Evolutionary conservation across 1,140 invertebrate species (phyloP), one percentile per base, ranked within the genome.

Genomic region (Zaprionus ghesquierei): DNA sequence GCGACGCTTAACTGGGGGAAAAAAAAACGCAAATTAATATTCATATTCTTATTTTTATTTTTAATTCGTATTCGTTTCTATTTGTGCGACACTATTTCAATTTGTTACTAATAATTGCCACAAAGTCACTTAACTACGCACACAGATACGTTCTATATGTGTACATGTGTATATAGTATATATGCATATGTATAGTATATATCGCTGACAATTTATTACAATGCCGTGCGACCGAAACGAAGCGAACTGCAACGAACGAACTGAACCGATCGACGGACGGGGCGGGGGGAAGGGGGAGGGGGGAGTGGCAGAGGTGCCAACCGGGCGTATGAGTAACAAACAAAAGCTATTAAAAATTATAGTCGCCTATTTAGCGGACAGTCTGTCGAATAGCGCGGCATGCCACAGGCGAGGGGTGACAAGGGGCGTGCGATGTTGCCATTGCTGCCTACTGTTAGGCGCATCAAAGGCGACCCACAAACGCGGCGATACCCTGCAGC

Each of bases 41-140:
- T 49, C 13, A 27, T 60, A 56, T 41, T 60, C 10, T 49, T 18
- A 63, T 31, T 29, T 77, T 54, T 70, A 41, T 31, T 31, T 69
- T 69, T 61, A 23, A 1, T 12, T 58, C n/a, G n/a, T n/a, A n/a
- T n/a, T n/a, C n/a, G n/a, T n/a, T 79, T 73, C 54, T 44, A 35
- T 63, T 58, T 70, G 58, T 79, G 71, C 58, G 84, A 75, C 65
- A 78, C 55, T 82, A 66, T 81, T 86, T 87, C 71, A 76, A 87
- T 73, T 79, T 71, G 55, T 77, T 69, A 73, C 82, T 82, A 79
- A 87, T 86, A 68, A 87, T 70, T 82, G 69, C 49, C 82, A 73
- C 82, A 79, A 87, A 87, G 75, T 82, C 79, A 79, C 72, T 81
- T 62, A 59, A 38, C 54, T 50, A 58, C 31, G 60, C 44, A 50